phyloP scores from a whole-genome alignment of 2,113 vertebrate species.

The Archilochus colubris region DNA sequence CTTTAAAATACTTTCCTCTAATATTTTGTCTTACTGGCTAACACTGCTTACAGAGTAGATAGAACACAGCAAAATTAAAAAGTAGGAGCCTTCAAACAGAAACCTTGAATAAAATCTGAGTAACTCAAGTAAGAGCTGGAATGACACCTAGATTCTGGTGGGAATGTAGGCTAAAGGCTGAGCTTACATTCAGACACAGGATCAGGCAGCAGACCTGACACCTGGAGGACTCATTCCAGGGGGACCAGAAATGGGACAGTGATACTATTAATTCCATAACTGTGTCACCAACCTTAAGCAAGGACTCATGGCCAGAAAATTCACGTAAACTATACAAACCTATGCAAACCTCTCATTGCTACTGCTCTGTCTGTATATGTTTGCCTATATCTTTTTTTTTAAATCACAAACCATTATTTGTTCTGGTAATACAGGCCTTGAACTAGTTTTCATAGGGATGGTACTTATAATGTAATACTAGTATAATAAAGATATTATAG shows the following conservation, averaged over 20 bases:
- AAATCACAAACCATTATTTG: not conserved
- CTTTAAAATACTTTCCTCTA: not conserved
- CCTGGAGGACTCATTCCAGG: conserved; percentile 32
- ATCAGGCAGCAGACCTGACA: conserved; percentile 36
- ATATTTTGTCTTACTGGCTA: not conserved
- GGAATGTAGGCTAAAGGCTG: conserved; percentile 58
- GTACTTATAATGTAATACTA: not conserved
- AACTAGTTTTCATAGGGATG: not conserved
- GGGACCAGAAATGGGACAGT: conserved; percentile 63
- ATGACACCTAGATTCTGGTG: conserved; percentile 30
- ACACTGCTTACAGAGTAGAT: not conserved
- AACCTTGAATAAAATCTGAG: not conserved
- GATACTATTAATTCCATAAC: conserved; percentile 60
- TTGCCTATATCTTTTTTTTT: not conserved
- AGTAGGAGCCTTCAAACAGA: not conserved
- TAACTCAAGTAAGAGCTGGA: not conserved
- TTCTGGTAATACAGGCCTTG: not conserved
- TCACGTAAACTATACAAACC: not conserved
- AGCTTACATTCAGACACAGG: conserved; percentile 37
- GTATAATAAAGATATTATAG: not conserved
- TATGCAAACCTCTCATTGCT: not conserved
- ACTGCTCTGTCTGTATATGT: not conserved
- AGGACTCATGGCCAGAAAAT: conserved; percentile 39
- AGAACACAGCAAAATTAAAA: not conserved
- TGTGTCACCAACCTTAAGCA: conserved; percentile 51